Conservation (phyloP, 1,140 invertebrate genomes). For the Oppia nitens region DNA sequence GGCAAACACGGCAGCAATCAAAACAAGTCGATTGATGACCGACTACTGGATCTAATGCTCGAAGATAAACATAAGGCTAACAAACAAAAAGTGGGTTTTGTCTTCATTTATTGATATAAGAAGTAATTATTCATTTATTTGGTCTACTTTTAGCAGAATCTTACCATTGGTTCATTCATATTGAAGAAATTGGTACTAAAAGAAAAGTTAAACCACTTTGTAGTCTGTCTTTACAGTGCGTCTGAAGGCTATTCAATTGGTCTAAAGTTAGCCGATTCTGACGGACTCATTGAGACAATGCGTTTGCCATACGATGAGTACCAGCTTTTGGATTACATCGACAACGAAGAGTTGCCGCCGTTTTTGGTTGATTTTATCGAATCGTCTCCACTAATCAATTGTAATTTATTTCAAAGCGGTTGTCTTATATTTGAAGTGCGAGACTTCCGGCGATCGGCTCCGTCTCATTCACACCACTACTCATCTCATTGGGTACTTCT, state of each 20-base stretch:
- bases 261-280: constrained; percentile 25
- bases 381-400: constrained; percentile 37
- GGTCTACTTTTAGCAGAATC: no score
- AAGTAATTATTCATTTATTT: no score
- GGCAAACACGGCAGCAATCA: constrained; percentile 40
- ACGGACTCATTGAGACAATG: constrained; percentile 32
- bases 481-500: constrained; percentile 54
- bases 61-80: not conserved
- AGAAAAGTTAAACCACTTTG: constrained; percentile 68
- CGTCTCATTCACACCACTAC: constrained; percentile 22
- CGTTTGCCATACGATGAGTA: constrained; percentile 34
- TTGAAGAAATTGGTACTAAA: constrained; percentile 42
- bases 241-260: not conserved
- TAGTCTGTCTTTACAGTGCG: constrained; percentile 33
- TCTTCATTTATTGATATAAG: no score
- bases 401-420: constrained; percentile 67
- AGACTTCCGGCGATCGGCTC: constrained; percentile 52
- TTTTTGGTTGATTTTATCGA: constrained; percentile 65
- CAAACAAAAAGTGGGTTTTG: not conserved
- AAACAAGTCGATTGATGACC: not conserved
- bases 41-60: not conserved
- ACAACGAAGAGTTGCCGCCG: constrained; percentile 50
- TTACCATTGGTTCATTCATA: not conserved
- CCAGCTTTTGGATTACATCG: constrained; percentile 31
- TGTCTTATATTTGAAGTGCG: constrained; percentile 79